Evolutionary conservation across 2,888 invertebrate species (phyloP), one percentile per base, ranked within the genome.

Genomic region (Drosophila tripunctata): DNA sequence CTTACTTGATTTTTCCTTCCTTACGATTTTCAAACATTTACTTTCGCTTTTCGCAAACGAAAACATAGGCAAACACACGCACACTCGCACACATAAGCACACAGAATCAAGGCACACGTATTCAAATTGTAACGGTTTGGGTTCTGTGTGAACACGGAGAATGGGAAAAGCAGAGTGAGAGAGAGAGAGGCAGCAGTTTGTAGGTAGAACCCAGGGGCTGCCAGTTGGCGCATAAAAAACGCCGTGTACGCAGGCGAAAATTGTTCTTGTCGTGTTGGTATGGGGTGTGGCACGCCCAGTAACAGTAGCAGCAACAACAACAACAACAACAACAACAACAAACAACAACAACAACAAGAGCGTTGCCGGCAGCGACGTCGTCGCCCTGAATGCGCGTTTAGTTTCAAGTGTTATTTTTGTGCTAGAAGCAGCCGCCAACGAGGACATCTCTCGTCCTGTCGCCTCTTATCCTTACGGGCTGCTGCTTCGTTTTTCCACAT

Each of bases 351-450:
- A 12, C 38, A 40, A 27, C 50, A 63, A 38, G 55, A 57, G 60
- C 67, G 27, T 40, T 51, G 54, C 50, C 54, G 54, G 43, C 74
- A 58, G 67, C 69, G 50, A 36, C 66, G 69, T 65, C 58, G 76
- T 63, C 56, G 77, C 62, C n/a, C 76, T 85, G 81, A 82, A 82
- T 82, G 86, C 87, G 84, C 82, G 79, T 84, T 84, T 84, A 85
- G 82, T 84, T 87, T 87, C 78, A 87, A 84, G 84, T 87, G 87
- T 87, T 84, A 87, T 84, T 84, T 87, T 83, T 86, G 81, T 87
- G 75, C 86, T 85, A 82, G 86, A 76, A 74, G 74, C 78, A 58
- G 78, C 77, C 67, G 67, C 64, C 72, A 69, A 73, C 72, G 75
- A 73, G 72, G 60, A 74, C 72, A 72, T 74, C 74, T 70, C 54